Evolutionary conservation across 2,113 vertebrate species (phyloP).

Genomic region (Syngnathus floridae): DNA sequence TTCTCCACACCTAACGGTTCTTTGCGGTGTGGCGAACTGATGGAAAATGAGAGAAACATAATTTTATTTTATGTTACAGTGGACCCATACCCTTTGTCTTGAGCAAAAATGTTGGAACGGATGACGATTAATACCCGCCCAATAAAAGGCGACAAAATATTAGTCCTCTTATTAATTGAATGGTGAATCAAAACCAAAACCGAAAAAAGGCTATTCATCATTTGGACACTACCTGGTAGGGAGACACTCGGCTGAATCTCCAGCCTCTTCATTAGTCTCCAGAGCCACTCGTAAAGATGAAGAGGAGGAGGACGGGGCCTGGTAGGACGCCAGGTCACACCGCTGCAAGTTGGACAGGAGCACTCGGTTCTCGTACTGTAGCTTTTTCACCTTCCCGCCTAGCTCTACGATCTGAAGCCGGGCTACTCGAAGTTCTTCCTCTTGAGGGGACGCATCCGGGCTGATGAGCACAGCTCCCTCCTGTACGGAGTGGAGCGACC

Average conservation of each 20-base stretch:
- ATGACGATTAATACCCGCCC: too few species aligned
- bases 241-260: slow-evolving; percentile 86
- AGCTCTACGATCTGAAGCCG: slow-evolving; percentile 90
- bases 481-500: slow-evolving; percentile 50
- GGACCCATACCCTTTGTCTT: too few species aligned
- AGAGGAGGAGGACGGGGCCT: slow-evolving; percentile 65
- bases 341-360: slow-evolving; percentile 95
- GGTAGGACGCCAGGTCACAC: slow-evolving; percentile 88
- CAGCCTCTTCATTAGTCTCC: slow-evolving; percentile 86
- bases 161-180: neutral
- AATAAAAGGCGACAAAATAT: neutral
- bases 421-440: slow-evolving; percentile 84
- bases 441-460: slow-evolving; percentile 70
- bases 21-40: slow-evolving; percentile 67
- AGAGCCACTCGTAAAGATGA: slow-evolving; percentile 75
- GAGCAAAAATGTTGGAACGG: too few species aligned
- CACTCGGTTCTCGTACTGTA: slow-evolving; percentile 97
- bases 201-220: neutral
- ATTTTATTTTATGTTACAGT: neutral
- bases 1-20: slow-evolving; percentile 67
- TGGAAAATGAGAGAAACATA: neutral
- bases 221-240: slow-evolving; percentile 57
- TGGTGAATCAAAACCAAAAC: neutral
- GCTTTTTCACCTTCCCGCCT: slow-evolving; percentile 92
- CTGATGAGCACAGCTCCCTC: slow-evolving; percentile 82